Evolutionary conservation across 2,113 vertebrate genomes (phyloP), one percentile per base, ranked within the genome.

Genomic region (Vulpes vulpes): DNA sequence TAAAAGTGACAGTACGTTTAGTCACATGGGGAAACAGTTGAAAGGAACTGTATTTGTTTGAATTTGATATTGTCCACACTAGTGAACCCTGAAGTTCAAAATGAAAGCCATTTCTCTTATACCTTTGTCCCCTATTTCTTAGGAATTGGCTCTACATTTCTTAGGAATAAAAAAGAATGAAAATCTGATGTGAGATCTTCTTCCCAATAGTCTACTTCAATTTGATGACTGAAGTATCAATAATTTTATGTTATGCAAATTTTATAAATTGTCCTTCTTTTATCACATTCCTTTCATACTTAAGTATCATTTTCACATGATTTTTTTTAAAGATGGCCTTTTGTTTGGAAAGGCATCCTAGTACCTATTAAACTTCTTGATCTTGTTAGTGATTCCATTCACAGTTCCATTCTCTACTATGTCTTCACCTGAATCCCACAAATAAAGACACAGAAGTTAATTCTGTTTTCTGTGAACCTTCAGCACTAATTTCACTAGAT

Each of bases 1-100:
- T 97, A 96, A 97, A 97, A 83, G 74, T 49, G 83, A 96, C 43
- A 89, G 84, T 93, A 79, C 95, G 78, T 17, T 60, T 86, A 95
- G 80, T 96, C 60, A 97, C 96, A 88, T 35, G 32, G 71, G 86
- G 97, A 98, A 96, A 96, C 69, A 94, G 27, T 97, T 91, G 30
- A 97, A 96, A 78, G 60, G 94, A 53, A 91, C 78, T 94, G 11
- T 60, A 78, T 96, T 91, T 94, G 88, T 96, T 89, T 94, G 96
- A 95, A 96, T 96, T 85, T 89, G 38, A 89, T 96, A 84, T 81
- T 93, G 60, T 81, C 74, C 57, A 14, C 0, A 43, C 35, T 17
- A 12, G 76, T 80, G 60, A 94, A 55, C 16, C 82, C 16, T 74
- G 57, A 83, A 43, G 62, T 91, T 92, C 51, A 96, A 93, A 96